A percentile compares a stretch with the other conserved stretches of the same genome.
Conservation (phyloP, 1,140 invertebrate genomes). For the Musca vetustissima region DNA sequence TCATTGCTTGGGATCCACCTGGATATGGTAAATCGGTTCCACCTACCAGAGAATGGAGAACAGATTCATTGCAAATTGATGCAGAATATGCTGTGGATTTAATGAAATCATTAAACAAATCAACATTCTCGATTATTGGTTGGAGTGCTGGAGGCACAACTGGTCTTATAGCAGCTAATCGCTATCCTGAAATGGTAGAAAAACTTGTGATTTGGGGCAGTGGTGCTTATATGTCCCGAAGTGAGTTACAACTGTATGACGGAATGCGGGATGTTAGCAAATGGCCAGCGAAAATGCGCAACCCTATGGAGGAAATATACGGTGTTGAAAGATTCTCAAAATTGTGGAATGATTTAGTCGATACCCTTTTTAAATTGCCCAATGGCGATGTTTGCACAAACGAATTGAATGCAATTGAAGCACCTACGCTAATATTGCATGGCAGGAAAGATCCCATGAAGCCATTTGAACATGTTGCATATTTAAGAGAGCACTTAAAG, state of each 20-base stretch:
- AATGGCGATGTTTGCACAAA: conserved; percentile 74
- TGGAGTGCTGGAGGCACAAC: conserved; percentile 85
- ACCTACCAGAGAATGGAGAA: conserved; percentile 69
- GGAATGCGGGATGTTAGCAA: conserved; percentile 66
- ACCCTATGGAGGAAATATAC: conserved; percentile 73
- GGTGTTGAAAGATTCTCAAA: conserved; percentile 71
- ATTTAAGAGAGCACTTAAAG: conserved; percentile 56
- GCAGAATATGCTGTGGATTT: conserved; percentile 70
- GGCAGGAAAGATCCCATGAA: conserved; percentile 80
- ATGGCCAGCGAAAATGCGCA: conserved; percentile 79
- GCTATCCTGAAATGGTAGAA: conserved; percentile 66
- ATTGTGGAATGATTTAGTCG: conserved; percentile 74
- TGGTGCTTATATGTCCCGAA: conserved; percentile 71
- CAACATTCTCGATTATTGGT: conserved; percentile 77
- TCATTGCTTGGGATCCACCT: conserved; percentile 84
- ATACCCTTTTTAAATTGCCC: conserved; percentile 63
- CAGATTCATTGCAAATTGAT: conserved; percentile 75
- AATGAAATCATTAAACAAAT: conserved; percentile 69
- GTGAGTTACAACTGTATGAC: conserved; percentile 69
- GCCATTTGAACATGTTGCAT: conserved; percentile 68
- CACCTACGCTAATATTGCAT: conserved; percentile 78
- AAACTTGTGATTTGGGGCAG: conserved; percentile 79
- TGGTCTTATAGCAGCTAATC: conserved; percentile 72
- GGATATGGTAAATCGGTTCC: conserved; percentile 85
- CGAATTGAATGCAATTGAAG: conserved; percentile 64